These are phyloP conservation scores for Oligia strigilis DNA, from an alignment of 2,888 invertebrate genomes.

Conservation along the genomic window DNA sequence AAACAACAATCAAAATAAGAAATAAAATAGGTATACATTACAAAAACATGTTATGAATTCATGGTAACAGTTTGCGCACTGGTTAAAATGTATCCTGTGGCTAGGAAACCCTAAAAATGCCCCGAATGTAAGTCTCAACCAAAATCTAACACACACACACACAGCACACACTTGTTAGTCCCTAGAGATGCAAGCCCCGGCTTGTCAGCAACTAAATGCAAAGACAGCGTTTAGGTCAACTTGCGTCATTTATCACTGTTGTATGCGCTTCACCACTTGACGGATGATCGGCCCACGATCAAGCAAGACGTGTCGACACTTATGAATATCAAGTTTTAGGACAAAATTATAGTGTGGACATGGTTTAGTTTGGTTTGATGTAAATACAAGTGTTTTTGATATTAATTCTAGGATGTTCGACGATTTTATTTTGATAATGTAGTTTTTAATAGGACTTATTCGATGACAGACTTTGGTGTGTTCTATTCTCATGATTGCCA, in stretches of 20 bases:
- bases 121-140: not conserved
- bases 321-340: slow-evolving; percentile 46
- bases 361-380: slow-evolving; percentile 18
- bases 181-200: slow-evolving; percentile 22
- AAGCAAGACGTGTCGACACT: slow-evolving; percentile 41
- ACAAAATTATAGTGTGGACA: slow-evolving; percentile 30
- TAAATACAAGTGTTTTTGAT: slow-evolving; percentile 10
- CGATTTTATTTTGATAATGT: not conserved
- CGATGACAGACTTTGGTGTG: not conserved
- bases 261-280: slow-evolving; percentile 52
- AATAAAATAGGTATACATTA: too few relatives aligned
- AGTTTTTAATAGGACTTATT: not conserved
- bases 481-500: not conserved
- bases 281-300: slow-evolving; percentile 53
- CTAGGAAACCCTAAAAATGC: not conserved
- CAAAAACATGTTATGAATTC: too few relatives aligned
- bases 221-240: slow-evolving; percentile 55
- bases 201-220: slow-evolving; percentile 47
- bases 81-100: too few relatives aligned
- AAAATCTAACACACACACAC: slow-evolving; percentile 6
- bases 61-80: too few relatives aligned
- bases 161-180: slow-evolving; percentile 5
- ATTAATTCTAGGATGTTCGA: not conserved
- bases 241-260: slow-evolving; percentile 62
- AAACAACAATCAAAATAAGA: too few relatives aligned